phyloP scores from a whole-genome alignment of 2,797 vertebrate genomes.

The Gymnopithys bicolor region DNA sequence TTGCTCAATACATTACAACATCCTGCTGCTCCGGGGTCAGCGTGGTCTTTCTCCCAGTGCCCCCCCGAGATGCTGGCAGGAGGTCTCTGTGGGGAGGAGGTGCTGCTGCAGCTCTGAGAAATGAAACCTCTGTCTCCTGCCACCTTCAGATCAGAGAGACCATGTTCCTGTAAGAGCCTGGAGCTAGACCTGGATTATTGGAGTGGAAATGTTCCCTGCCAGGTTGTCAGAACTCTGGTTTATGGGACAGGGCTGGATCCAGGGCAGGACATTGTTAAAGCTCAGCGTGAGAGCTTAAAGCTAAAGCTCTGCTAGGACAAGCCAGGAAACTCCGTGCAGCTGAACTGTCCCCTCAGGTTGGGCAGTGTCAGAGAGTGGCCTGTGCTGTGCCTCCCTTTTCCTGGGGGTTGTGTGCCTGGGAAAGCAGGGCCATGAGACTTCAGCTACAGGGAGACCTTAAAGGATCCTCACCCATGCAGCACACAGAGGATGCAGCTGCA shows the following conservation, averaged over 20 bases:
- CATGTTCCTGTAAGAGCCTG: background rate
- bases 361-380: fast-evolving
- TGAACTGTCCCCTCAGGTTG: background rate
- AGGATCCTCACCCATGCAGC: background rate
- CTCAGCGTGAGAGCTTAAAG: fast-evolving
- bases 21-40: fast-evolving
- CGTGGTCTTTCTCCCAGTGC: background rate
- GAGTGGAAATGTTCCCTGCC: background rate
- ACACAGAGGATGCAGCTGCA: background rate
- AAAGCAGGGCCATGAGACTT: background rate
- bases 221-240: background rate
- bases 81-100: background rate
- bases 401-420: background rate
- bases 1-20: background rate
- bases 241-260: background rate
- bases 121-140: background rate
- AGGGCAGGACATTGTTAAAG: background rate
- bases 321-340: background rate
- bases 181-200: background rate
- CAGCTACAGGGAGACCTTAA: fast-evolving
- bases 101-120: background rate
- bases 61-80: background rate
- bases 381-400: background rate
- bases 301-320: background rate
- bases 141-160: background rate